These are phyloP conservation scores for Cyphomyrmex costatus DNA, from an alignment of 1,140 invertebrate genomes.

Conservation along the genomic window DNA sequence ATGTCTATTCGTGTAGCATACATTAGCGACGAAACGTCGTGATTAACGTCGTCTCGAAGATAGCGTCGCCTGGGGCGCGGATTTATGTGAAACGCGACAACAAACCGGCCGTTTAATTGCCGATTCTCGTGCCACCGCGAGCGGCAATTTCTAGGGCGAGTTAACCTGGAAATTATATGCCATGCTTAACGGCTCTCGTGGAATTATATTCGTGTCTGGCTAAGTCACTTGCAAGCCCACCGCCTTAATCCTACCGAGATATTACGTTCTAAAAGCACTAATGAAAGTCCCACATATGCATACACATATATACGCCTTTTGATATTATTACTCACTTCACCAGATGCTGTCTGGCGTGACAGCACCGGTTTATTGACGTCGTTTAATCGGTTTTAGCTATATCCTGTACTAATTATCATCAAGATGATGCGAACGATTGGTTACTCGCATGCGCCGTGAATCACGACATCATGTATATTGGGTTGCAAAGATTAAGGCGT, in stretches of 20 bases:
- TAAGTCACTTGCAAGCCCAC: not conserved
- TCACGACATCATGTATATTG: conserved; percentile 37
- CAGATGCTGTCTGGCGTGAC: not conserved
- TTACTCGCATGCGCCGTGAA: not conserved
- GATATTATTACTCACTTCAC: conserved; percentile 2
- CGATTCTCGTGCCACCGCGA: conserved; percentile 74
- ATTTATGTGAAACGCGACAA: conserved; percentile 74
- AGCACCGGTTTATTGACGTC: conserved; percentile 3
- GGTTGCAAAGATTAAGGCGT: conserved; percentile 69
- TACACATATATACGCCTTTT: not conserved
- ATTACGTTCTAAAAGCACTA: conserved; percentile 23
- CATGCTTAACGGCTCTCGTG: conserved; percentile 36
- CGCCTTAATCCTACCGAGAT: not conserved
- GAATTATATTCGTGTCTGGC: conserved; percentile 57
- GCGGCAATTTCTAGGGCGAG: conserved; percentile 70
- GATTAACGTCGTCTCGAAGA: conserved; percentile 75
- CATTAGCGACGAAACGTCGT: conserved; percentile 78
- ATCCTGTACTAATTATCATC: conserved; percentile 17
- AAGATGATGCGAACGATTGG: not conserved
- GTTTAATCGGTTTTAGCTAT: conserved; percentile 28
- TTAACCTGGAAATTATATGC: conserved; percentile 72
- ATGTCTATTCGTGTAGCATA: conserved; percentile 72
- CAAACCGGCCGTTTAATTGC: conserved; percentile 76
- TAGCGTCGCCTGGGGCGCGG: conserved; percentile 60
- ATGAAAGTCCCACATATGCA: conserved; percentile 1